Base-by-base conservation (phyloP, 2,113 vertebrate species). In the Gavialis gangeticus region DNA sequence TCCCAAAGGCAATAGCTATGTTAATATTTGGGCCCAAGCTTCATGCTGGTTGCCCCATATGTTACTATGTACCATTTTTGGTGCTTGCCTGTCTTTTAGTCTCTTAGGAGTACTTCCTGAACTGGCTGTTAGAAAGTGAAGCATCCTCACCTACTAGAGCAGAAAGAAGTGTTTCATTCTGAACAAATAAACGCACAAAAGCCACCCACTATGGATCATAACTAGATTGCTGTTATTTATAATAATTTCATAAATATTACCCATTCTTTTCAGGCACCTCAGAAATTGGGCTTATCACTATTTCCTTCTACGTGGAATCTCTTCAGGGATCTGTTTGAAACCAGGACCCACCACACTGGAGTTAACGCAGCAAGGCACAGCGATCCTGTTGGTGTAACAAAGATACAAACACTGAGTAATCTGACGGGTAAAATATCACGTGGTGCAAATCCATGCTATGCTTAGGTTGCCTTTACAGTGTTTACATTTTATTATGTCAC, bases 321-420 rank as follows among this genome's bases (percentile, higher is more conserved):
- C 71, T 56, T 0, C 1, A 63, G 19, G 75, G 60, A 84, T 54
- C 27, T 37, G 34, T 28, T 12, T 11, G n/a, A 63, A 76, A 82
- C 82, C 79, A 63, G 59, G 90, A 88, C 56, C 82, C 73, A 90
- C 54, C 86, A 87, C 22, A 79, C 85, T 80, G 62, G 37, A 82
- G 18, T 37, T 0, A 62, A 86, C 82, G 79, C 78, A 92, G 27
- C 2, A 0, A 58, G 57, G 24, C 59, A 91, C 58, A 86, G 66
- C 66, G 89, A 88, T 37, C 83, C 79, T 2, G 0, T 92, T 73
- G 83, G 28, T 37, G 59, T 2, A 79, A 59, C 30, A 84, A 54
- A 0, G 0, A 11, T 90, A 90, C 18, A 71, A 73, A 75, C 56
- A 84, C 5, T 11, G 0, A 0, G 2, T 25, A 10, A 88, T 85